Base-by-base conservation (phyloP, 2,113 vertebrate species). In the Dromiciops gliroides region DNA sequence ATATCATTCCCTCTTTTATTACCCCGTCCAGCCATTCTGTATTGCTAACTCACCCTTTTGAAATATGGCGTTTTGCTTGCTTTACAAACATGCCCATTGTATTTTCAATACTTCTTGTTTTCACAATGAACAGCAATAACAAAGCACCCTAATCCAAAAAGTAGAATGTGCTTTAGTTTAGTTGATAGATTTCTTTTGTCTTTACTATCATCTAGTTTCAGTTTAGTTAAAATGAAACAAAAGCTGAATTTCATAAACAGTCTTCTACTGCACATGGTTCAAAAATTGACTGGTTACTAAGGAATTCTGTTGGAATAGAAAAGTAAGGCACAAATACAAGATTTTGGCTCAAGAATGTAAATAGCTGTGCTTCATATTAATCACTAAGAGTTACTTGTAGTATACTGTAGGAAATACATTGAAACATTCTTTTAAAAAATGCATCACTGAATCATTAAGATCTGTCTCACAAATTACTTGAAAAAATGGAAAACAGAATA, bases 321-420 rank as follows among this genome's bases (percentile, higher is more conserved):
- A 89, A 96, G 25, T 50, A 94, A 94, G 50, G 47, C 19, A 91
- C 52, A 50, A 51, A 91, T 67, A 31, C 51, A 89, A 53, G 48
- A 22, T 48, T 83, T 96, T 83, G 16, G 19, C 67, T 44, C 23
- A 83, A 44, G n/a, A 5, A 83, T 83, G 14, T 83, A 83, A 83
- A n/a, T 22, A 75, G 16, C 1, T 83, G 44, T 44, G 67, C 44
- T 83, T 91, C 44, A 51, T 49, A 47, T 91, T 60, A 52, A 51
- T 60, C 49, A 48, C n/a, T 51, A 75, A 53, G 67, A 94, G 37
- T 89, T 89, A 50, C n/a, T 56, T 53, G 10, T 90, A 50, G 88
- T 52, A 2, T 28, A 50, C 22, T 47, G 12, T 88, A 88, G 48
- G 37, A 10, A 56, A 83, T 44, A 83, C 7, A 44, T 19, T 51